Percentiles rank a stretch among this genome's conserved stretches.
Conservation (phyloP, 1,140 invertebrate genomes). For the Planococcus citri region DNA sequence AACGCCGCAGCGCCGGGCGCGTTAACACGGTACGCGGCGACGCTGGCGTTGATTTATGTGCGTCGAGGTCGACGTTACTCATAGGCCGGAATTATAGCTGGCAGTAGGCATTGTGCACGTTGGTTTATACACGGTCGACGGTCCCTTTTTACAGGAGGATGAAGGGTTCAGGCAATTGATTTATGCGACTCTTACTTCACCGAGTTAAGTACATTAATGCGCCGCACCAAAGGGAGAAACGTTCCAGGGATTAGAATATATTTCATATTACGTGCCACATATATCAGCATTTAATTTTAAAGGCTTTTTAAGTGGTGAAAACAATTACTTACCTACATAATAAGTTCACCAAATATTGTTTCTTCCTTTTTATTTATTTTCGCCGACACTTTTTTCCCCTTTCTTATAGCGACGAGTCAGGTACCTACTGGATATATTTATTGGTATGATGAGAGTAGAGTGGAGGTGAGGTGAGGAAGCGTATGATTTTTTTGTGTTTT, state of each 20-base stretch:
- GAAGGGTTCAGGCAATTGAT: constrained; percentile 11
- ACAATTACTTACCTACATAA: constrained; percentile 11
- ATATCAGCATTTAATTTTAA: constrained; percentile 21
- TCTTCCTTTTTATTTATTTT: neutral
- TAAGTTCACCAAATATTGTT: neutral
- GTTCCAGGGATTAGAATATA: constrained; percentile 14
- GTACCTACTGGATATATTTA: too few species aligned
- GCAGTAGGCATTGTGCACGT: constrained; percentile 11
- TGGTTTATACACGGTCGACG: neutral
- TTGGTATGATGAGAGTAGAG: too few species aligned
- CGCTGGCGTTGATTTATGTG: constrained; percentile 16
- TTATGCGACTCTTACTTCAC: constrained; percentile 19
- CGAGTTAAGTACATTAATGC: constrained; percentile 14
- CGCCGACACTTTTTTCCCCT: too few species aligned
- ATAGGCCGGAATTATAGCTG: constrained; percentile 8
- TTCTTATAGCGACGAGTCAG: too few species aligned
- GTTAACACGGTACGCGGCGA: neutral
- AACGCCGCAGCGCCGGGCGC: neutral
- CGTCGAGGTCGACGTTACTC: constrained; percentile 17
- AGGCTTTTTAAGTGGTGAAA: constrained; percentile 16
- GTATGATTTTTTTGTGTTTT: too few species aligned
- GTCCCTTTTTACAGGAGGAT: neutral
- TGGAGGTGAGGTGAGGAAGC: too few species aligned
- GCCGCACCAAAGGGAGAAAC: neutral
- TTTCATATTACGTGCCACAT: constrained; percentile 17